These are phyloP conservation scores for Xiphophorus hellerii DNA, from an alignment of 2,113 vertebrate genomes.

Conservation along the genomic window DNA sequence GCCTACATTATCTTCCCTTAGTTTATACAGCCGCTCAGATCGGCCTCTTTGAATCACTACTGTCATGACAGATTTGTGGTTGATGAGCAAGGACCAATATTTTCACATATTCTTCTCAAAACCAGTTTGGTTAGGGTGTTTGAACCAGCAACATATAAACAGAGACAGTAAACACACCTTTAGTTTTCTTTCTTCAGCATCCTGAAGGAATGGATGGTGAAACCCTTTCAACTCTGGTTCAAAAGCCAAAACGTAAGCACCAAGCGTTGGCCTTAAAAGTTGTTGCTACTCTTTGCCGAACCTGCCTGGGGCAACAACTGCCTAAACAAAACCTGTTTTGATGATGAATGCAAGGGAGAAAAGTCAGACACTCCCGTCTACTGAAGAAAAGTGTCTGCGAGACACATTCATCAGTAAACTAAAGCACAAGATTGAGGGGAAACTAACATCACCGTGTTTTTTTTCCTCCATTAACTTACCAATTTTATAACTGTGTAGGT, in stretches of 20 bases:
- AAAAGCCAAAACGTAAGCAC: constrained; percentile 19
- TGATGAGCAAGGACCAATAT: constrained; percentile 17
- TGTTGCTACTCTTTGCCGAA: constrained; percentile 25
- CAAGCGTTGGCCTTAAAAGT: constrained; percentile 14
- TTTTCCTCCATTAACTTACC: background rate
- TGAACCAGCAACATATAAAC: background rate
- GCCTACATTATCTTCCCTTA: constrained; percentile 8
- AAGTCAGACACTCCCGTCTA: constrained; percentile 35
- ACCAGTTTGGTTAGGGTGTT: background rate
- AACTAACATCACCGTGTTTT: constrained; percentile 3
- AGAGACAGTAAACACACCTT: constrained; percentile 30
- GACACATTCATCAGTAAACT: constrained; percentile 59
- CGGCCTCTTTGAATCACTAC: background rate
- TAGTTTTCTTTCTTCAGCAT: constrained; percentile 43
- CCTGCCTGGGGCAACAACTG: constrained; percentile 55
- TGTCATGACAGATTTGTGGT: background rate
- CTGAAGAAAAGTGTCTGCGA: constrained; percentile 13
- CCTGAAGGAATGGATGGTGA: constrained; percentile 43
- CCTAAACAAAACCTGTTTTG: constrained; percentile 60
- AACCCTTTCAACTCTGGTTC: constrained; percentile 39
- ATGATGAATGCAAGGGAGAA: constrained; percentile 44
- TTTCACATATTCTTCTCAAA: background rate
- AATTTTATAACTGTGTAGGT: background rate
- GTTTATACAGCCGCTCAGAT: background rate
- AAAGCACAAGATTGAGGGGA: constrained; percentile 19